Evolutionary conservation across 2,797 vertebrate genomes (phyloP).

Genomic region (Miichthys miiuy): DNA sequence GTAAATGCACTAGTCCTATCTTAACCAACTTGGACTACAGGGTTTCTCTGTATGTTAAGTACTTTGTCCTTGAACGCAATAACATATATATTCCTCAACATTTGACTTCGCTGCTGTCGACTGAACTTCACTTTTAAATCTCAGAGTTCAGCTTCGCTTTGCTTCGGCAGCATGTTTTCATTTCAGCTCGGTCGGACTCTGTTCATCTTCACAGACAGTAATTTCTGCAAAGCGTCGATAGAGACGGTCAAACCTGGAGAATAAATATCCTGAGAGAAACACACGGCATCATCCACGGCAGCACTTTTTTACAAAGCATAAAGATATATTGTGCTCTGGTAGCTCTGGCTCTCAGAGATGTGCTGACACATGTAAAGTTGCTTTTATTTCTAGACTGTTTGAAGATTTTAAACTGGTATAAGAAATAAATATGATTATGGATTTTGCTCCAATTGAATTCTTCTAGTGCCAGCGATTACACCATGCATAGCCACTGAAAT

Average conservation of each 20-base stretch:
- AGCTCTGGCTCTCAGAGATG: not conserved
- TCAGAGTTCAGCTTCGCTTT: not conserved
- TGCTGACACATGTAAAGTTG: not conserved
- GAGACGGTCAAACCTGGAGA: not conserved
- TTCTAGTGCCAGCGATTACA: not conserved
- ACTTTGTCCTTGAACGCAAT: not conserved
- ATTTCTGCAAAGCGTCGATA: constrained; percentile 9
- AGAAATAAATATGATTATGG: not conserved
- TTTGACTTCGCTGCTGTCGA: not conserved
- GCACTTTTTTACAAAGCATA: not conserved
- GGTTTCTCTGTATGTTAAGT: not conserved
- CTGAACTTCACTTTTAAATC: not conserved
- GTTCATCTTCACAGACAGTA: not conserved
- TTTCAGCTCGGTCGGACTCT: not conserved
- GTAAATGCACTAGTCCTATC: too few relatives aligned
- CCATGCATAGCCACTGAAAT: not conserved
- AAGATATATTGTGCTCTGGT: not conserved
- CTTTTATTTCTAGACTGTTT: not conserved
- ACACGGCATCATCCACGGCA: not conserved
- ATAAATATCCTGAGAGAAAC: constrained; percentile 12
- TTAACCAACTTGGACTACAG: not conserved
- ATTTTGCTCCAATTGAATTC: not conserved
- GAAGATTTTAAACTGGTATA: not conserved
- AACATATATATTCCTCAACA: not conserved
- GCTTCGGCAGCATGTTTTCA: constrained; percentile 28